Percentiles rank a stretch among this genome's conserved stretches.
These are phyloP conservation scores for Neodiprion virginianus DNA, from an alignment of 1,140 invertebrate genomes.

Conservation along the genomic window DNA sequence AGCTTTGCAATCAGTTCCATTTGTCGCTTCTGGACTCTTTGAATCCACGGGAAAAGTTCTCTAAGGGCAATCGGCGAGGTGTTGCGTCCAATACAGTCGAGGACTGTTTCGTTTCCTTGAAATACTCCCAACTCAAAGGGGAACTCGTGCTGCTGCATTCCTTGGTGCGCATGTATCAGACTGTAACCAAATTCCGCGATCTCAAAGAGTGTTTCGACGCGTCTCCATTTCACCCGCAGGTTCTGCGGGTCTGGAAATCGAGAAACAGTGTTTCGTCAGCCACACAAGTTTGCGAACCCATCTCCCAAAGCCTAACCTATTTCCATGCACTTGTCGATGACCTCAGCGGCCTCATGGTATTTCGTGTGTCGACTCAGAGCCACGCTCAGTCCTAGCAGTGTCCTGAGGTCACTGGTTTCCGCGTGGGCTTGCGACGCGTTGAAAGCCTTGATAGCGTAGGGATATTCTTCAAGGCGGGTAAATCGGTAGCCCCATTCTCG, in stretches of 20 bases:
- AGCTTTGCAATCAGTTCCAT: constrained; percentile 34
- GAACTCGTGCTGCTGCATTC: constrained; percentile 26
- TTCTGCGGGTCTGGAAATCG: constrained; percentile 33
- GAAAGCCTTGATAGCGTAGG: constrained; percentile 39
- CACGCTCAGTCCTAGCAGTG: constrained; percentile 38
- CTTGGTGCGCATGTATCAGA: constrained; percentile 43
- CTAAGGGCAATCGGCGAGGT: constrained; percentile 29
- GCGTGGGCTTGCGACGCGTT: constrained; percentile 34
- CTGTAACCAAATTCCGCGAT: constrained; percentile 47
- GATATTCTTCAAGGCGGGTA: constrained; percentile 28
- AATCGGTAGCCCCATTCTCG: constrained; percentile 49
- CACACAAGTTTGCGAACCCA: background rate
- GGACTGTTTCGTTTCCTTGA: constrained; percentile 44
- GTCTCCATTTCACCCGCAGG: constrained; percentile 38
- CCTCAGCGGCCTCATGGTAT: constrained; percentile 35
- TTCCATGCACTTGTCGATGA: constrained; percentile 38
- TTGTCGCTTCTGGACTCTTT: constrained; percentile 31
- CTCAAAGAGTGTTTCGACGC: constrained; percentile 43
- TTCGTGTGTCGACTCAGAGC: constrained; percentile 34
- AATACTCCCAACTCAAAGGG: constrained; percentile 41
- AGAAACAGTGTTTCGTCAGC: background rate
- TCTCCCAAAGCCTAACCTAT: constrained; percentile 36
- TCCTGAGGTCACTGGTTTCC: constrained; percentile 35
- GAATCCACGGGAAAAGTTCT: constrained; percentile 45
- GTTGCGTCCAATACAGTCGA: constrained; percentile 50